Evolutionary conservation across 2,888 invertebrate species (phyloP), one percentile per base, ranked within the genome.

Genomic region (Epistrophe eligans): DNA sequence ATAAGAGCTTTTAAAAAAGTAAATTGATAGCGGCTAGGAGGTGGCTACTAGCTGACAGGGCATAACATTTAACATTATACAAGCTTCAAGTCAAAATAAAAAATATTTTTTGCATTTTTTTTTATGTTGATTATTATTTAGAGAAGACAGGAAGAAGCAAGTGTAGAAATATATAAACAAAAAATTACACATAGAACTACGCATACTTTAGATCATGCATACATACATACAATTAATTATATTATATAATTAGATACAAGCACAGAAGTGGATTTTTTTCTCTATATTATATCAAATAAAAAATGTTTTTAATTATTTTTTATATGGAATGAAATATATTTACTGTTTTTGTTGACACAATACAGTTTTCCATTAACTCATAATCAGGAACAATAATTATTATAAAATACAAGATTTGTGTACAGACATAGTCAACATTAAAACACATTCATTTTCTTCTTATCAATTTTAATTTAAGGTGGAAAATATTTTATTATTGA

Each of bases 1-100:
- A 67, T 43, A 73, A 40, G 17, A 48, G 55, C 43, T 38, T 72
- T 62, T 40, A 17, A 60, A 19, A 43, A 28, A 43, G 10, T 62
- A 10, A 17, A 66, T 40, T 64, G 15, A 15, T 24, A 24, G 4
- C 9, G 55, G 64, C 45, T 45, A 64, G 64, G n/a, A n/a, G 28
- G 35, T 58, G 38, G 57, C 15, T 57, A 32, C 71, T 64, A 72
- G 72, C 66, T 38, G 64, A 71, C 70, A 71, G 70, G 58, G 64
- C 71, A 66, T 77, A 43, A 15, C 13, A 50, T 28, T 58, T 4
- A 19, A 52, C 13, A 40, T 19, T 32, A 19, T 66, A 60, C 35
- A 62, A 50, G 58, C 50, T 60, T 70, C 28, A 70, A 70, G 24
- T 28, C 11, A 24, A 45, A 6, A n/a, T 28, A 45, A n/a, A 17